Conservation (phyloP, 2,888 invertebrate genomes). For the Lydus trimaculatus region DNA sequence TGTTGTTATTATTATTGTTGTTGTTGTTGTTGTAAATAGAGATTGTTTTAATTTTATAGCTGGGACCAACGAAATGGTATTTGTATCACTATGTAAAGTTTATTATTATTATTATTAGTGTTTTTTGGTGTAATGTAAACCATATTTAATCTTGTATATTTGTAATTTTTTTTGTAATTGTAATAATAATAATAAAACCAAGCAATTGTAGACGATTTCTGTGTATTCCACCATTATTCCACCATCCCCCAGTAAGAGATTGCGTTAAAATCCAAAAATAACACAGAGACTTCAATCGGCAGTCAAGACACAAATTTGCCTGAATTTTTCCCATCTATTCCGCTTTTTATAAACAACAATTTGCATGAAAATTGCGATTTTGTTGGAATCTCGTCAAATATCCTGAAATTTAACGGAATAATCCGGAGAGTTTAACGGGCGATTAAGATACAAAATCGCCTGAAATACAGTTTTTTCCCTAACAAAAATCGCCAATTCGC, state of each 20-base stretch:
- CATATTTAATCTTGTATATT: slow-evolving; percentile 51
- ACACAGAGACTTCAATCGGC: not conserved
- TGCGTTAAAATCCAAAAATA: not conserved
- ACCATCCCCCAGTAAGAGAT: too few species aligned
- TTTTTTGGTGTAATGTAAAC: slow-evolving; percentile 43
- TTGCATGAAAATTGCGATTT: too few species aligned
- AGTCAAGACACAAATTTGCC: not conserved
- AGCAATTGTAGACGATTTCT: slow-evolving; percentile 13
- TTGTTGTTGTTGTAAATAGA: slow-evolving; percentile 5
- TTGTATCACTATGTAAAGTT: slow-evolving; percentile 9
- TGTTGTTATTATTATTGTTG: too few species aligned
- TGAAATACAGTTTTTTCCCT: too few species aligned
- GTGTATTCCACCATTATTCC: too few species aligned
- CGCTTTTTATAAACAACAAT: too few species aligned
- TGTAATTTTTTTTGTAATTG: slow-evolving; percentile 47
- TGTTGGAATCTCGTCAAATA: too few species aligned
- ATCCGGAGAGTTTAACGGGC: too few species aligned
- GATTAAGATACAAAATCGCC: too few species aligned
- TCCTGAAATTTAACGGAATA: too few species aligned
- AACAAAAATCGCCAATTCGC: too few species aligned
- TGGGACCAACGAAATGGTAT: slow-evolving; percentile 44
- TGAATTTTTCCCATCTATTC: too few species aligned
- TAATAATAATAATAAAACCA: slow-evolving; percentile 45
- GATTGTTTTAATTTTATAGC: not conserved
- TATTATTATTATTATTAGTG: not conserved